A percentile compares a stretch with the other conserved stretches of the same genome.
Conservation (phyloP, 2,113 vertebrate genomes). For the Oncorhynchus mykiss region DNA sequence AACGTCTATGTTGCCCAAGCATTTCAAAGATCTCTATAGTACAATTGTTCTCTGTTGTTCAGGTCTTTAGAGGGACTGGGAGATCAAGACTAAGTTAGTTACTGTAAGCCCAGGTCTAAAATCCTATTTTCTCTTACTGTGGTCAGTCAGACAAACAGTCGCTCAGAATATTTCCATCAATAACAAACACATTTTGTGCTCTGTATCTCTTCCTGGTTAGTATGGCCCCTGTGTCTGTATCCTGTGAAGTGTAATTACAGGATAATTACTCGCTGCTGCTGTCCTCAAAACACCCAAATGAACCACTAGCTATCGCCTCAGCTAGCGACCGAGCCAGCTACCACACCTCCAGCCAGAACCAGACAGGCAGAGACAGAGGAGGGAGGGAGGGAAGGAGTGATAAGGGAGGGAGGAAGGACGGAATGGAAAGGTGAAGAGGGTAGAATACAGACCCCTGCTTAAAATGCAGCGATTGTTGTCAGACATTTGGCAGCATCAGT, state of each 20-base stretch:
- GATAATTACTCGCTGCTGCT: not conserved
- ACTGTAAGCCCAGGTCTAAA: too few species aligned
- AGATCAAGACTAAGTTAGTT: too few species aligned
- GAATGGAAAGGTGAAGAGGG: constrained; percentile 5
- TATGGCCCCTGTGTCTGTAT: not conserved
- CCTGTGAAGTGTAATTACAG: not conserved
- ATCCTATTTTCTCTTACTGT: too few species aligned
- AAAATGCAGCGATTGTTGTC: constrained; percentile 50
- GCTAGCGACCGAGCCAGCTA: not conserved
- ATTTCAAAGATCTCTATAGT: too few species aligned
- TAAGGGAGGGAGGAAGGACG: not conserved
- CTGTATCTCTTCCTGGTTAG: not conserved
- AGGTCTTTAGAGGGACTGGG: too few species aligned
- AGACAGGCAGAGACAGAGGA: constrained; percentile 3
- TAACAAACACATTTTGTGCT: not conserved
- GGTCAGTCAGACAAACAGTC: too few species aligned
- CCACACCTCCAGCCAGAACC: not conserved
- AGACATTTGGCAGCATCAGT: constrained; percentile 46
- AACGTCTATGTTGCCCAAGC: too few species aligned
- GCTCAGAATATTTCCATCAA: too few species aligned
- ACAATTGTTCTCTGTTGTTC: too few species aligned
- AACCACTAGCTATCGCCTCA: not conserved
- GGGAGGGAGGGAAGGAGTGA: not conserved
- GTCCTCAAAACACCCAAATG: not conserved
- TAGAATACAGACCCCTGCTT: constrained; percentile 23